A percentile compares a stretch with the other conserved stretches of the same genome.
Conservation (phyloP, 2,797 vertebrate species). For the Caiman crocodilus region DNA sequence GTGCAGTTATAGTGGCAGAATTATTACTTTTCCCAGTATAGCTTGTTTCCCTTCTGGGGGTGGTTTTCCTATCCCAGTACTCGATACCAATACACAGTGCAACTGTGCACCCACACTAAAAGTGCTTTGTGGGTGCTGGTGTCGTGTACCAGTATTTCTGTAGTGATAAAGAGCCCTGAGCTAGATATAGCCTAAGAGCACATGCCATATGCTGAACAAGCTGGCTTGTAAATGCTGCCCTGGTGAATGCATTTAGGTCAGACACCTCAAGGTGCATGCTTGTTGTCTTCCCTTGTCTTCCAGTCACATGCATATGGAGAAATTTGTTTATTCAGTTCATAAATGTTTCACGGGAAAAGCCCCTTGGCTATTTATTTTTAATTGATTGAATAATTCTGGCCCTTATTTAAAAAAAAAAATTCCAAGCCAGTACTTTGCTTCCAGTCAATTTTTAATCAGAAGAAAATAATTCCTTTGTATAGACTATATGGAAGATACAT, state of each 20-base stretch:
- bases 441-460: background rate
- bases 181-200: accelerated
- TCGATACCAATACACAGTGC: accelerated
- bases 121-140: accelerated
- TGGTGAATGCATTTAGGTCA: background rate
- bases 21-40: background rate
- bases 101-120: background rate
- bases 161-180: background rate
- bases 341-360: background rate
- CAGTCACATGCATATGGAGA: background rate
- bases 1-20: background rate
- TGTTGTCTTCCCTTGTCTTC: background rate
- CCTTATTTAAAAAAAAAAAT: background rate
- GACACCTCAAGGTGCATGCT: accelerated
- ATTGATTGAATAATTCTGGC: background rate
- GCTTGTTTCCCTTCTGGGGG: background rate
- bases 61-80: background rate
- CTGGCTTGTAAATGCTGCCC: background rate
- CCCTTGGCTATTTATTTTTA: background rate
- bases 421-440: background rate
- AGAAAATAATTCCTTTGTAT: background rate
- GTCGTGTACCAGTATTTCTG: accelerated
- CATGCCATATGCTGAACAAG: background rate
- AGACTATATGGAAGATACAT: background rate
- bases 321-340: background rate